Evolutionary conservation across 64 coral and sea anemone species (phyloP), one percentile per base, ranked within the genome.

Genomic region (Astreopora myriophthalma): DNA sequence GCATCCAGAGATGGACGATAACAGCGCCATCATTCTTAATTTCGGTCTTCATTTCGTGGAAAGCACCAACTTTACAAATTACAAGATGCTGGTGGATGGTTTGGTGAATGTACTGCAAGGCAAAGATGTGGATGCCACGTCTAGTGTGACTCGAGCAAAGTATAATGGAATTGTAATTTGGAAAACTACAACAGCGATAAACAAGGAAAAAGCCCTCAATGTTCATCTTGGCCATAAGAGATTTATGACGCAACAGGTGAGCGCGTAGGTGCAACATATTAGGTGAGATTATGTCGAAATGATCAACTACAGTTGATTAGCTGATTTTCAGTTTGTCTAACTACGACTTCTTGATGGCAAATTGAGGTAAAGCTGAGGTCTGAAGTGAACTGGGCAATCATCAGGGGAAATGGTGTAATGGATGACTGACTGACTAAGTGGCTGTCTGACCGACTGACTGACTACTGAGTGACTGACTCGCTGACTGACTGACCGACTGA

Each of bases 21-120:
- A 87, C 25, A 89, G 92, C 8, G 91, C 79, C 19, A 74, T 97
- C 28, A 35, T 97, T 7, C 52, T 97, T 37, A 97, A 97, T 33
- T 97, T 90, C 80, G 95, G 95, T 5, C 95, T 97, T 34, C 95
- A 97, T 73, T 94, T 81, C 48, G 95, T 97, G 74, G 95, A 97
- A 83, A 97, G 95, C 77, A 80, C 77, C 33, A 97, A 97, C 71
- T 97, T 97, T 42, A 81, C 95, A 63, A 97, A 76, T 44, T 97
- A 97, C 68, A 87, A 81, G 79, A 86, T 87, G 2, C 46, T 97
- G 2, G 66, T 97, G 20, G 78, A 87, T 63, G 88, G 95, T 37
- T 58, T 97, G 60, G 89, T 87, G 30, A 78, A 70, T 34, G 92
- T 90, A n/a, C 25, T 97, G 6, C 76, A 74, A 48, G 76, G 88